phyloP scores from a whole-genome alignment of 2,797 vertebrate genomes.

The Pelochelys cantorii region DNA sequence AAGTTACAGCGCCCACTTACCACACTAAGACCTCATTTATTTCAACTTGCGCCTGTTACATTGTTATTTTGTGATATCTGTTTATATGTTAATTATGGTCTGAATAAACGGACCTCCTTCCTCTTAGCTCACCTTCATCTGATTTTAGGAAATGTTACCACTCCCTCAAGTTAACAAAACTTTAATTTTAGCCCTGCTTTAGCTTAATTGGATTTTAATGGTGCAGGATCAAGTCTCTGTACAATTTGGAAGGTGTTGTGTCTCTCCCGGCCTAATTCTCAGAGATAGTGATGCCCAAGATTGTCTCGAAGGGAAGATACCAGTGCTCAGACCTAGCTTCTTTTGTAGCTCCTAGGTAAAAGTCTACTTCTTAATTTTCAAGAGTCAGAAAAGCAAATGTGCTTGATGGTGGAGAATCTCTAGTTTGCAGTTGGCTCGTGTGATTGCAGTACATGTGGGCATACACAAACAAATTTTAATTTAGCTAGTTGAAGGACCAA shows the following conservation, averaged over 20 bases:
- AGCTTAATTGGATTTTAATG: not conserved
- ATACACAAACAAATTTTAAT: no score
- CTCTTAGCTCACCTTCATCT: not conserved
- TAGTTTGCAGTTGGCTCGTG: no score
- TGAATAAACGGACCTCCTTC: not conserved
- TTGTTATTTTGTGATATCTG: not conserved
- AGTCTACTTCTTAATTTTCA: not conserved
- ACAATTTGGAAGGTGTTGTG: not conserved
- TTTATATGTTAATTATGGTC: conserved; percentile 23
- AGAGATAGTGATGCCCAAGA: not conserved
- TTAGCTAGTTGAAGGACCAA: no score
- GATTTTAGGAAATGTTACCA: not conserved
- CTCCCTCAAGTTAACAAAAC: not conserved
- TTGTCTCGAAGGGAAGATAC: not conserved
- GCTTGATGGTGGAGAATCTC: no score
- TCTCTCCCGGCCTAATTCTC: not conserved
- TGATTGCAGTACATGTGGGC: no score
- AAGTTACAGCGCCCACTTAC: not conserved
- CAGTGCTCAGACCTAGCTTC: not conserved
- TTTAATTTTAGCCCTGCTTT: not conserved
- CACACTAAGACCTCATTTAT: not conserved
- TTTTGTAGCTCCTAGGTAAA: not conserved
- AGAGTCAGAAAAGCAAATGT: not conserved
- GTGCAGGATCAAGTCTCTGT: not conserved
- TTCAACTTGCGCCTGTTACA: not conserved